Percentiles rank a stretch among this genome's conserved stretches.
Evolutionary conservation across 2,797 vertebrate genomes (phyloP).

Genomic region (Leptodactylus fallax): DNA sequence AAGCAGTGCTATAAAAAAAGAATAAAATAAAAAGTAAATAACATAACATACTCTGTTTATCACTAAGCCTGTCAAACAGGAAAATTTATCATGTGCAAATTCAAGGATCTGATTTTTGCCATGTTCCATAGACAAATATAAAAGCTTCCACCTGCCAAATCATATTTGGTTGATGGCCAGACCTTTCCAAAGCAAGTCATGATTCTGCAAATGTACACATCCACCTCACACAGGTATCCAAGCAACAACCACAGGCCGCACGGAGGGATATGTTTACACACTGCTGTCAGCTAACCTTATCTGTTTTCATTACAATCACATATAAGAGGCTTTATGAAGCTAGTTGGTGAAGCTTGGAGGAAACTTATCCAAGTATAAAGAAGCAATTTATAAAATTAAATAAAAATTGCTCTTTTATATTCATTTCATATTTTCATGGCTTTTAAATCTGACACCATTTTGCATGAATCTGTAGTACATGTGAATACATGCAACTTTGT

Average conservation of each 20-base stretch:
- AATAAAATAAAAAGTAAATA: too few relatives aligned
- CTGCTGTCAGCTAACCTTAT: conserved; percentile 46
- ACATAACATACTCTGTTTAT: not conserved
- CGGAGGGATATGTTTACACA: conserved; percentile 57
- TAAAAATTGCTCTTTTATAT: not conserved
- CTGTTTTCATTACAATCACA: conserved; percentile 40
- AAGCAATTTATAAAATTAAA: not conserved
- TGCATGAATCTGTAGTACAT: not conserved
- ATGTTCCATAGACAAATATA: conserved; percentile 25
- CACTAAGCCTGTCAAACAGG: conserved; percentile 26
- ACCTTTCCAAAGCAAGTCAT: conserved; percentile 39
- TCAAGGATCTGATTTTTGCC: conserved; percentile 40
- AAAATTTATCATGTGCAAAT: conserved; percentile 15
- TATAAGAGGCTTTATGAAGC: conserved; percentile 17
- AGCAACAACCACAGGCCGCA: conserved; percentile 43
- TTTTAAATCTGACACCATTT: not conserved
- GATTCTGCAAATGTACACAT: conserved; percentile 55
- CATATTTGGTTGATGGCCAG: conserved; percentile 51
- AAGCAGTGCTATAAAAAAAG: too few relatives aligned
- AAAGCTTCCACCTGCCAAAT: conserved; percentile 58
- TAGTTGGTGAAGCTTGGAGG: not conserved
- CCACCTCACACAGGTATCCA: conserved; percentile 55
- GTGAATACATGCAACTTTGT: not conserved
- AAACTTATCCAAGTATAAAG: not conserved
- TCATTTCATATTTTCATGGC: not conserved